These are phyloP conservation scores for Phlogophora meticulosa DNA, from an alignment of 2,888 invertebrate species.

Conservation along the genomic window DNA sequence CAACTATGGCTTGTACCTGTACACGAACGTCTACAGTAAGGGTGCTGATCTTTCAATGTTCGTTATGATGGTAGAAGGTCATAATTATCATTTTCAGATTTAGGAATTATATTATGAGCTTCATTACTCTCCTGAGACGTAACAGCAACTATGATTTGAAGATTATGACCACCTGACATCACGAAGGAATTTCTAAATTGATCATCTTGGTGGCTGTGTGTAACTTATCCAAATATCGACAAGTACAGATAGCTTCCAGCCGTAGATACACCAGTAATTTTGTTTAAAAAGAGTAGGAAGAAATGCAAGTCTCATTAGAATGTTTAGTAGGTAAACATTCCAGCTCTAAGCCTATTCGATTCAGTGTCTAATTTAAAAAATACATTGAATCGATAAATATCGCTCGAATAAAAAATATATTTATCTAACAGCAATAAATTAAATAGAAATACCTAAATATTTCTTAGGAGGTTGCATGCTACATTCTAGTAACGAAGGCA, in stretches of 20 bases:
- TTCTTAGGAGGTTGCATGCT: conserved; percentile 29
- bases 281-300: not conserved
- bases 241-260: not conserved
- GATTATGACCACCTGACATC: conserved; percentile 16
- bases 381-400: not conserved
- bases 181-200: conserved; percentile 8
- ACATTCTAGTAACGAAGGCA: not conserved
- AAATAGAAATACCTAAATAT: not conserved
- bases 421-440: conserved; percentile 10
- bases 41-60: not conserved
- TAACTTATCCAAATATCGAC: conserved; percentile 4
- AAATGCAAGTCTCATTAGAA: not conserved
- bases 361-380: not conserved
- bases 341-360: not conserved
- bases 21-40: conserved; percentile 4
- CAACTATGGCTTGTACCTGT: conserved; percentile 98
- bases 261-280: not conserved
- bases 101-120: not conserved
- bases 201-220: conserved; percentile 17
- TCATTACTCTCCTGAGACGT: conserved; percentile 2
- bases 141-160: conserved; percentile 22
- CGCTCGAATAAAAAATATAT: not conserved
- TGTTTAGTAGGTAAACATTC: not conserved
- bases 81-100: too few species aligned
- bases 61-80: too few species aligned